phyloP scores from a whole-genome alignment of 2,113 vertebrate species.

The Cephalopholis sonnerati region DNA sequence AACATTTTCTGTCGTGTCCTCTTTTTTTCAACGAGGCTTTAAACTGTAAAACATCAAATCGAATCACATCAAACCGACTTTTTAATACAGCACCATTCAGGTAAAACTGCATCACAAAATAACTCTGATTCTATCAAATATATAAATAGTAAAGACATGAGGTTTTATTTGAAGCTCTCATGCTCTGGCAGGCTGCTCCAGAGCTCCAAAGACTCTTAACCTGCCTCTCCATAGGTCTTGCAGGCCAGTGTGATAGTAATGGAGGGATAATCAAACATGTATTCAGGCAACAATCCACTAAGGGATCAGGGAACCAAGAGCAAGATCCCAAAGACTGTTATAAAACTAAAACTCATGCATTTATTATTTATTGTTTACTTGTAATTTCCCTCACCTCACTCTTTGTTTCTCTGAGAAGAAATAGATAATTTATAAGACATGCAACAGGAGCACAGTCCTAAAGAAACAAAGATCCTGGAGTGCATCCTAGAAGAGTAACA shows the following conservation, averaged over 20 bases:
- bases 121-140: conserved; percentile 22
- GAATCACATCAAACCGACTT: conserved; percentile 10
- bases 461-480: not conserved
- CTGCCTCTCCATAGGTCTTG: conserved; percentile 29
- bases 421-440: conserved; percentile 19
- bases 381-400: conserved; percentile 23
- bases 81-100: conserved; percentile 2
- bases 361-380: conserved; percentile 29
- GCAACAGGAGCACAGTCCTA: conserved; percentile 1
- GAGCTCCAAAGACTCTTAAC: conserved; percentile 25
- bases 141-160: not conserved
- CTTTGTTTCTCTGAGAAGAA: not conserved
- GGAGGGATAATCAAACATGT: not conserved
- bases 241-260: conserved; percentile 1
- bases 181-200: not conserved
- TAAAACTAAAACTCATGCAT: conserved; percentile 23
- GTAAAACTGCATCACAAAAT: not conserved
- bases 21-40: conserved; percentile 5
- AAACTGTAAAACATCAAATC: conserved; percentile 16
- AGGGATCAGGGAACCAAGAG: conserved; percentile 14
- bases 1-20: conserved; percentile 25
- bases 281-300: conserved; percentile 6
- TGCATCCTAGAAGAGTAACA: not conserved
- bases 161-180: conserved; percentile 22
- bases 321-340: conserved; percentile 11